phyloP scores from a whole-genome alignment of 2,113 vertebrate species.

The Lepus americanus region DNA sequence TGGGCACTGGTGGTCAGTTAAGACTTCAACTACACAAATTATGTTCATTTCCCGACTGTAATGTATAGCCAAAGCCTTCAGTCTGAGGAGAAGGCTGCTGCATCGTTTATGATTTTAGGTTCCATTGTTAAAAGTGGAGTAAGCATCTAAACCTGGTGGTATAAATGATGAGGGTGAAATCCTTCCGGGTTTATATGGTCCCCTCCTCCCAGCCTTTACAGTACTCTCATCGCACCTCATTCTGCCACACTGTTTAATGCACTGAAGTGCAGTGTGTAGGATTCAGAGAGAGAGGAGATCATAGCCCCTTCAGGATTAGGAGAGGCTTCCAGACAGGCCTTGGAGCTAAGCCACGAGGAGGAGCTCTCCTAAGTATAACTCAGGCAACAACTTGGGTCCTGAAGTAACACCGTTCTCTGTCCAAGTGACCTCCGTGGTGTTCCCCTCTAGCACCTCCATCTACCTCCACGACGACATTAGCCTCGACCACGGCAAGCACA shows the following conservation, averaged over 20 bases:
- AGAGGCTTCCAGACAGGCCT: neutral
- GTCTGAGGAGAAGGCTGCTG: neutral
- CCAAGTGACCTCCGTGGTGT: constrained; percentile 35
- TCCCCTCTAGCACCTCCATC: constrained; percentile 85
- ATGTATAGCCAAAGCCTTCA: neutral
- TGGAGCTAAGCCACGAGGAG: neutral
- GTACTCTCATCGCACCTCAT: neutral
- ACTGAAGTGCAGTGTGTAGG: neutral
- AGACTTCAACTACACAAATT: neutral
- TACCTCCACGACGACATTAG: constrained; percentile 80
- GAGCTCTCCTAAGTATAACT: neutral
- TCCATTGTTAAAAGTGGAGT: neutral
- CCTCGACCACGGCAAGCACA: constrained; percentile 62
- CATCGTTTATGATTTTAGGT: neutral
- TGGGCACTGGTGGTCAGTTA: neutral
- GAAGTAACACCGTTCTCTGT: neutral
- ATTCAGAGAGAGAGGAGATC: neutral
- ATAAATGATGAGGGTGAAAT: neutral
- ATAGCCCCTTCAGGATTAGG: neutral
- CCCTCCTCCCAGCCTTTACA: neutral
- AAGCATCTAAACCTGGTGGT: constrained; percentile 24
- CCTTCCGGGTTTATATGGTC: neutral
- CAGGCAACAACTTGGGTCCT: neutral
- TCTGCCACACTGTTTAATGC: neutral
- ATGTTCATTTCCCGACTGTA: neutral